Percentiles rank a stretch among this genome's conserved stretches.
phyloP scores from a whole-genome alignment of 1,140 invertebrate genomes.

The Conopomorpha cramerella region DNA sequence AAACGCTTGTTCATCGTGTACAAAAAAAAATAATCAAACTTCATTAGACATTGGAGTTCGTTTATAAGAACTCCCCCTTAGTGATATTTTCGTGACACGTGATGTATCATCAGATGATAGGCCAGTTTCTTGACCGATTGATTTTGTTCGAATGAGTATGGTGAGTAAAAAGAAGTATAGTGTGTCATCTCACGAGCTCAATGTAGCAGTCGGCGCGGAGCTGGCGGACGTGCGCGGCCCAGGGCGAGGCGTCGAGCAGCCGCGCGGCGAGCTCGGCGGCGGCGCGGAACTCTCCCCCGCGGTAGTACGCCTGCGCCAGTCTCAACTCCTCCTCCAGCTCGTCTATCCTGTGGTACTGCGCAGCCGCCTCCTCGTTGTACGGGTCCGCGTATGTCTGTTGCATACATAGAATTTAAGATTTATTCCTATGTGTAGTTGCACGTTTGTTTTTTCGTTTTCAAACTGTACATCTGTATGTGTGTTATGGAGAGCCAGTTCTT shows the following conservation, averaged over 20 bases:
- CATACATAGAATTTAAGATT: not conserved
- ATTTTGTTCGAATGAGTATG: too few relatives aligned
- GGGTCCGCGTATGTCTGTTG: constrained; percentile 76
- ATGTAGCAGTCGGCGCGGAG: constrained; percentile 86
- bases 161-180: too few relatives aligned
- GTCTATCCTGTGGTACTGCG: constrained; percentile 67
- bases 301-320: constrained; percentile 69
- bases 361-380: constrained; percentile 75
- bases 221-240: constrained; percentile 83
- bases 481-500: too few relatives aligned
- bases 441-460: not conserved
- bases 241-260: constrained; percentile 88
- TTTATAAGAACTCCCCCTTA: too few relatives aligned
- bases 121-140: too few relatives aligned
- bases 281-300: constrained; percentile 68
- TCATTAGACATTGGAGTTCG: too few relatives aligned
- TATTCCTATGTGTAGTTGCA: too few relatives aligned
- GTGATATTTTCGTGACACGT: too few relatives aligned
- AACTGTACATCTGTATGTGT: too few relatives aligned
- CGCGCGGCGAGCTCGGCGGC: constrained; percentile 74
- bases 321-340: constrained; percentile 70
- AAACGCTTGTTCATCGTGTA: too few relatives aligned
- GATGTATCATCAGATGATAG: too few relatives aligned
- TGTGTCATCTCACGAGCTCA: constrained; percentile 50
- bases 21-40: too few relatives aligned